Evolutionary conservation across 2,113 vertebrate genomes (phyloP).

Genomic region (Peromyscus polionotus): DNA sequence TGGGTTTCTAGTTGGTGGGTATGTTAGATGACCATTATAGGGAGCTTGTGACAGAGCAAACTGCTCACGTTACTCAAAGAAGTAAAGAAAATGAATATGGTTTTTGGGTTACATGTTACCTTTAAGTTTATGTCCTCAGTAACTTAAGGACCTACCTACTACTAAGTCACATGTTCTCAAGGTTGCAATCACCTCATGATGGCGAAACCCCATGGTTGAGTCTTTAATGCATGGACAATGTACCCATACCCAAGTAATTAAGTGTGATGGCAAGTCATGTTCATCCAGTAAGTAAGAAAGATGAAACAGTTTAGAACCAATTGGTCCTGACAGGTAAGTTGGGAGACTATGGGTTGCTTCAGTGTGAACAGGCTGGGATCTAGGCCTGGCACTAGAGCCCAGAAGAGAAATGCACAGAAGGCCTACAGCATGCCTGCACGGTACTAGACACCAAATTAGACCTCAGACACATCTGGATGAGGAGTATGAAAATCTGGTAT

Average conservation of each 20-base stretch:
- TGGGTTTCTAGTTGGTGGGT: not conserved
- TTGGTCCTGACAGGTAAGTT: not conserved
- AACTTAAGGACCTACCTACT: not conserved
- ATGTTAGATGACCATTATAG: not conserved
- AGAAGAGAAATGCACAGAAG: not conserved
- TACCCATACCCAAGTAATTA: not conserved
- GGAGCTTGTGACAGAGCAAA: not conserved
- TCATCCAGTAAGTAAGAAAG: not conserved
- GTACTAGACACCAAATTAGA: not conserved
- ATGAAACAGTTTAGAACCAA: not conserved
- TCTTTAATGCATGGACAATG: not conserved
- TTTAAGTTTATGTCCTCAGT: not conserved
- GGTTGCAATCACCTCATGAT: accelerated
- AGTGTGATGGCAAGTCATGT: no score
- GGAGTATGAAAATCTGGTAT: not conserved
- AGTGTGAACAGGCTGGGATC: not conserved
- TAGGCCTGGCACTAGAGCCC: not conserved
- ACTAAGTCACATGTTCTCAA: not conserved
- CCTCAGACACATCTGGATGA: not conserved
- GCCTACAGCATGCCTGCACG: no score
- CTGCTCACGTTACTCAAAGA: not conserved
- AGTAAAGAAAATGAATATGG: not conserved
- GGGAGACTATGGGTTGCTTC: not conserved
- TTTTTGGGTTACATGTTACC: not conserved
- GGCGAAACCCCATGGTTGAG: not conserved